Evolutionary conservation across 2,113 vertebrate genomes (phyloP), one percentile per base, ranked within the genome.

Genomic region (Pao palembangensis): DNA sequence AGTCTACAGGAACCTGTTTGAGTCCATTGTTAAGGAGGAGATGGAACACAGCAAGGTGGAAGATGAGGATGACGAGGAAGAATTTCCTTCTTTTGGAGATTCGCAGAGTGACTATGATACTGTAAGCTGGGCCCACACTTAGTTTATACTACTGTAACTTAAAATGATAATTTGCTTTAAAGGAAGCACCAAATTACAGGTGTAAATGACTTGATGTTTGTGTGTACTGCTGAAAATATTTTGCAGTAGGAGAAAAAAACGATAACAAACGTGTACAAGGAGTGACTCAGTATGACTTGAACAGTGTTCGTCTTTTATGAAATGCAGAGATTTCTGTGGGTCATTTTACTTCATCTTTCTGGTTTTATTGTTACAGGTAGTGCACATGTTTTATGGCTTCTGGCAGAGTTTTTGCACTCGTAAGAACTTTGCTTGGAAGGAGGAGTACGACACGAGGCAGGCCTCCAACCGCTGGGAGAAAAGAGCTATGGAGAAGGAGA

Each of bases 321-420:
- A 15, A 6, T 23, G 4, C 4, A 8, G 8, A 38, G 8, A 25
- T 50, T n/a, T 17, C 16, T n/a, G 5, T 19, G 6, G 11, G 21
- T 31, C 19, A 2, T 16, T 51, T 18, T 51, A 14, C 16, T 50
- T 61, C 11, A 38, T 23, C 23, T 25, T 4, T 34, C 15, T 3
- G 28, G 1, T 78, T 68, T 57, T 10, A 6, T 15, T 21, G 5
- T 49, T 1, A 12, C 70, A 99, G 97, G 92, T 97, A 0, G 96
- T 98, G 17, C 97, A 98, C 20, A 85, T 91, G 55, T 99, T 99
- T 85, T 99, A 98, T 6, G 97, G 92, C 10, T 93, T 93, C 76
- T 99, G 97, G 96, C 97, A 99, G 88, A 99, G 96, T 76, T 98
- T 98, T 82, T 97, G 95, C 80, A 97, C 96, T 0, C 89, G 85